Evolutionary conservation across 1,140 invertebrate genomes (phyloP).

Genomic region (Helicoverpa zea): DNA sequence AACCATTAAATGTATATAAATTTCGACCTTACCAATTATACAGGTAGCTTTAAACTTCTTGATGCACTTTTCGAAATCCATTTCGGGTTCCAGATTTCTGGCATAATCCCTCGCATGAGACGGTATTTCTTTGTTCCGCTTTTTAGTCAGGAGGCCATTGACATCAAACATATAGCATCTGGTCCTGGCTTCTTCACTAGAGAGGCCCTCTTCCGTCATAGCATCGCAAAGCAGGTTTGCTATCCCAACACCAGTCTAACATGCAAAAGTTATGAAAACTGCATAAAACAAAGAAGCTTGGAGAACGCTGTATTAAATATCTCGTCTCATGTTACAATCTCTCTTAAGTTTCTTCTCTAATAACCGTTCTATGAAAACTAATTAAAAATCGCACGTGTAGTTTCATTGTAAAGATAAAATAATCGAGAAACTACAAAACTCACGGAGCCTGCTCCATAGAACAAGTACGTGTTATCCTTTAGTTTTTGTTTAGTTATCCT

Average conservation of each 20-base stretch:
- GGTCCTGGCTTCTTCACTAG: background rate
- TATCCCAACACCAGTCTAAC: conserved; percentile 1
- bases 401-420: background rate
- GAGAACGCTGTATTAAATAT: too few relatives aligned
- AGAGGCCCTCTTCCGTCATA: background rate
- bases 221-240: conserved; percentile 15
- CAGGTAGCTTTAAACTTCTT: conserved; percentile 1
- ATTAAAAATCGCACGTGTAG: too few relatives aligned
- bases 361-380: too few relatives aligned
- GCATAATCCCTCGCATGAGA: background rate
- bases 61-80: background rate
- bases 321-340: too few relatives aligned
- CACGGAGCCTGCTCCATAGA: conserved; percentile 11
- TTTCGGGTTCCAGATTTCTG: background rate
- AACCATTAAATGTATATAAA: too few relatives aligned
- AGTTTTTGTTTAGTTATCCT: background rate
- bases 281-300: too few relatives aligned
- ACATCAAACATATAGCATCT: background rate
- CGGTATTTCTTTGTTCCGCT: background rate
- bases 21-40: background rate
- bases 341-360: too few relatives aligned
- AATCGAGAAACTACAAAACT: background rate
- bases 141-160: background rate
- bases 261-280: too few relatives aligned
- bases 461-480: background rate